A percentile compares a stretch with the other conserved stretches of the same genome.
phyloP scores from a whole-genome alignment of 2,797 vertebrate genomes.

The Alfaro cultratus region DNA sequence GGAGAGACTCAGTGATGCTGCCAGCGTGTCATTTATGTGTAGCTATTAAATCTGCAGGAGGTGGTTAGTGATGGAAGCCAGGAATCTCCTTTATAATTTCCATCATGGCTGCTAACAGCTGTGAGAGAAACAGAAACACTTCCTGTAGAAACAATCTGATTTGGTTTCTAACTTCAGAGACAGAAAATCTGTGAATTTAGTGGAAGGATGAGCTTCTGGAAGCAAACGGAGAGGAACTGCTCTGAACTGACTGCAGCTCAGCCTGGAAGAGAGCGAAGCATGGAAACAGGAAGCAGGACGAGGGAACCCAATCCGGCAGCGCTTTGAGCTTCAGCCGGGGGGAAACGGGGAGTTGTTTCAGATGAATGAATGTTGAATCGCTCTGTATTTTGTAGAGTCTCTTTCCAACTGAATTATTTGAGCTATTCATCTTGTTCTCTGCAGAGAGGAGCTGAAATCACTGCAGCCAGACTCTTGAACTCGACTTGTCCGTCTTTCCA shows the following conservation, averaged over 20 bases:
- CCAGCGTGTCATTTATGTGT: neutral
- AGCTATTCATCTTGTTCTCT: constrained; percentile 53
- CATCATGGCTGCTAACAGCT: neutral
- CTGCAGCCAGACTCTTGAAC: constrained; percentile 38
- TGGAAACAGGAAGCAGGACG: constrained; percentile 22
- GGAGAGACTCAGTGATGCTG: neutral
- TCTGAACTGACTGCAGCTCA: constrained; percentile 10
- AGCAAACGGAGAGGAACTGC: neutral
- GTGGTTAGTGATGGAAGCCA: neutral
- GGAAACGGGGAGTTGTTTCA: constrained; percentile 58
- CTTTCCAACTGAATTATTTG: constrained; percentile 57
- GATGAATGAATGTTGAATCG: constrained; percentile 58
- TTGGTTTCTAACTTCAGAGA: neutral
- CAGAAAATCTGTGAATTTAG: neutral
- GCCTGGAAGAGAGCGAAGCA: constrained; percentile 8
- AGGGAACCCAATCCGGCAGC: constrained; percentile 41
- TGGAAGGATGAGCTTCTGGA: neutral
- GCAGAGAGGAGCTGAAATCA: constrained; percentile 38
- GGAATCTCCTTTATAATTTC: constrained; percentile 4
- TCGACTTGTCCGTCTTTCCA: constrained; percentile 38
- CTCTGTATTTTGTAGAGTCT: constrained; percentile 50
- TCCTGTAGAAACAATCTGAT: neutral
- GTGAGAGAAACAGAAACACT: neutral
- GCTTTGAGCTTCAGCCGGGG: constrained; percentile 54
- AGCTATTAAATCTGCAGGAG: neutral